phyloP scores from a whole-genome alignment of 2,797 vertebrate genomes.

The Coracias cyanogaster region DNA sequence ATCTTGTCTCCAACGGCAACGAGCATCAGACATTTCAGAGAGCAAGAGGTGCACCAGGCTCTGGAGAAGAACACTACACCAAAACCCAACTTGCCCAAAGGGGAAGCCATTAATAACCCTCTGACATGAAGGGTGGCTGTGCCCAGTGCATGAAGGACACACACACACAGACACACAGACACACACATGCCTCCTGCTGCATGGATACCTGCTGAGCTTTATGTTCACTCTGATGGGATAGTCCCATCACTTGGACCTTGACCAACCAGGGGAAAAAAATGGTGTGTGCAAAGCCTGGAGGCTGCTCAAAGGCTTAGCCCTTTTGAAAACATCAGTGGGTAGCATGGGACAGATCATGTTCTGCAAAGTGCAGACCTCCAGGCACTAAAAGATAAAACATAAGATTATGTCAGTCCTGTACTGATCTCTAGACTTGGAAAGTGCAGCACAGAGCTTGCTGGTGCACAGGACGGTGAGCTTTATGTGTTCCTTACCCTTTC shows the following conservation, averaged over 20 bases:
- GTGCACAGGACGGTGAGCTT: not conserved
- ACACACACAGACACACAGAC: too few relatives aligned
- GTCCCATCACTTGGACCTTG: not conserved
- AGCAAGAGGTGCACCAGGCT: fast-evolving
- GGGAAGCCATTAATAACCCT: not conserved
- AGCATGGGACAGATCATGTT: not conserved
- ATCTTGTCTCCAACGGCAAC: not conserved
- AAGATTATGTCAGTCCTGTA: not conserved
- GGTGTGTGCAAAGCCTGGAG: not conserved
- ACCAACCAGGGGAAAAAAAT: not conserved
- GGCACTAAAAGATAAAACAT: not conserved
- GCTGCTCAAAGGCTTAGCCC: not conserved
- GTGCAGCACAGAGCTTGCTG: not conserved
- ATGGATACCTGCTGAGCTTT: not conserved
- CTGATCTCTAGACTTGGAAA: not conserved
- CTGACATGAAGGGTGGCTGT: not conserved
- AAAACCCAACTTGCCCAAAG: not conserved
- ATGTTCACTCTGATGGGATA: not conserved
- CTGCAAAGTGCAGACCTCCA: not conserved
- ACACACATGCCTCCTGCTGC: not conserved
- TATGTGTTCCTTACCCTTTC: not conserved
- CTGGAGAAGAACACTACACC: not conserved
- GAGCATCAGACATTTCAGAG: not conserved
- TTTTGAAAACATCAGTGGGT: not conserved
- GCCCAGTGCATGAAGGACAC: not conserved